Evolutionary conservation across 2,797 vertebrate species (phyloP), one percentile per base, ranked within the genome.

Genomic region (Megalops cyprinoides): DNA sequence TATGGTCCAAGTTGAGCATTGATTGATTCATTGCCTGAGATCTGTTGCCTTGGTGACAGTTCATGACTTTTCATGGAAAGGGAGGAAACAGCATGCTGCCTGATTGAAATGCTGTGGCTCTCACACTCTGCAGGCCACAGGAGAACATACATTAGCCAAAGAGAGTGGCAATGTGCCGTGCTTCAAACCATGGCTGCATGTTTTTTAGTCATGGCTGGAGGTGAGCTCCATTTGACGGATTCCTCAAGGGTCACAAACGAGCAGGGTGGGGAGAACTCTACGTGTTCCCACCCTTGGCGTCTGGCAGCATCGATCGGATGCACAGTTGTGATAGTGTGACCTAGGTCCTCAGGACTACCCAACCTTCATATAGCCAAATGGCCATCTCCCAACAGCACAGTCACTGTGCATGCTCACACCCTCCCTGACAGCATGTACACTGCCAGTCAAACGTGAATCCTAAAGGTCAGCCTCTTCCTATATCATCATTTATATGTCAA

Each of bases 61-160:
- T 69, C 65, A 8, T 31, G n/a, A n/a, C 39, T 69, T 69, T 69
- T 69, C 65, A 31, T 69, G 65, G 34, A 39, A 69, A 69, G 34
- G 15, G 15, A 28, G 8, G 65, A 28, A 69, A 69, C 34, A 5
- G 65, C 34, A 39, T 15, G 18, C 20, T 5, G 37, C n/a, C n/a
- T n/a, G n/a, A n/a, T n/a, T n/a, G n/a, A n/a, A n/a, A n/a, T n/a
- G n/a, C n/a, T n/a, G n/a, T n/a, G n/a, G n/a, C n/a, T n/a, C n/a
- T n/a, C n/a, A n/a, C n/a, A n/a, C n/a, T n/a, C n/a, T n/a, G n/a
- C n/a, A n/a, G n/a, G n/a, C n/a, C n/a, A n/a, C n/a, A n/a, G n/a
- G n/a, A n/a, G n/a, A n/a, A n/a, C n/a, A n/a, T n/a, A n/a, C n/a
- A n/a, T n/a, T n/a, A n/a, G n/a, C n/a, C n/a, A n/a, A n/a, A n/a